Percentiles rank a stretch among this genome's conserved stretches.
Evolutionary conservation across 2,888 invertebrate genomes (phyloP).

Genomic region (Mesopsocus fuscifrons): DNA sequence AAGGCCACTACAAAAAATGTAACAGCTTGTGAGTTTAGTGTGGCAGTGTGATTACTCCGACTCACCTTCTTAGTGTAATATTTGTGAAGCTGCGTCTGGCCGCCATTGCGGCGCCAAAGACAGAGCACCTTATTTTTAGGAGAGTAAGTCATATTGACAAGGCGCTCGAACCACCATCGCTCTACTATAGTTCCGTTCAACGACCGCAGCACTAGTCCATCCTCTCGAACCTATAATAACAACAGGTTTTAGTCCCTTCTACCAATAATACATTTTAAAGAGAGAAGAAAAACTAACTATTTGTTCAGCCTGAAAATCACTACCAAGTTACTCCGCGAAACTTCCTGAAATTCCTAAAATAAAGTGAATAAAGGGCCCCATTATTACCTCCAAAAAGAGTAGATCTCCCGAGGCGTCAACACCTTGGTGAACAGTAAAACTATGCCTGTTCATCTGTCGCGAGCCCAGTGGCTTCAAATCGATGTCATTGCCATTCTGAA

Average conservation of each 20-base stretch:
- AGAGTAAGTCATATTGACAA: conserved; percentile 99
- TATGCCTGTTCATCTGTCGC: conserved; percentile 84
- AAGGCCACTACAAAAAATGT: no score
- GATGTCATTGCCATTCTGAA: conserved; percentile 91
- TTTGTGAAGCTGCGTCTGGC: conserved; percentile 89
- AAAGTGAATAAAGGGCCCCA: no score
- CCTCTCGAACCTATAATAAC: conserved; percentile 52
- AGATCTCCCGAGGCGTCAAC: conserved; percentile 79
- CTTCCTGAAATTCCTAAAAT: no score
- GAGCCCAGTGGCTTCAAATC: conserved; percentile 92
- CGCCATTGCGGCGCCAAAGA: conserved; percentile 88
- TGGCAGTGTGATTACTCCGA: background rate
- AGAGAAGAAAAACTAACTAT: no score
- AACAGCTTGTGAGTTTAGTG: background rate
- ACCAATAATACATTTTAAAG: no score
- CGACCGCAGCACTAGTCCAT: conserved; percentile 61
- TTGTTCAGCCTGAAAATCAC: no score
- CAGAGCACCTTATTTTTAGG: conserved; percentile 96
- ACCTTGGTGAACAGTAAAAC: conserved; percentile 94
- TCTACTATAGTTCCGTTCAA: conserved; percentile 74
- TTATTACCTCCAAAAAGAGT: conserved; percentile 67
- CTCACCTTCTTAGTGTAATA: conserved; percentile 94
- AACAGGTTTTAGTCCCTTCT: no score
- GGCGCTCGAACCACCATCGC: conserved; percentile 97
- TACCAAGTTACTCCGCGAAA: no score